Conservation (phyloP, 1,140 invertebrate genomes). For the Drosophila suzukii region DNA sequence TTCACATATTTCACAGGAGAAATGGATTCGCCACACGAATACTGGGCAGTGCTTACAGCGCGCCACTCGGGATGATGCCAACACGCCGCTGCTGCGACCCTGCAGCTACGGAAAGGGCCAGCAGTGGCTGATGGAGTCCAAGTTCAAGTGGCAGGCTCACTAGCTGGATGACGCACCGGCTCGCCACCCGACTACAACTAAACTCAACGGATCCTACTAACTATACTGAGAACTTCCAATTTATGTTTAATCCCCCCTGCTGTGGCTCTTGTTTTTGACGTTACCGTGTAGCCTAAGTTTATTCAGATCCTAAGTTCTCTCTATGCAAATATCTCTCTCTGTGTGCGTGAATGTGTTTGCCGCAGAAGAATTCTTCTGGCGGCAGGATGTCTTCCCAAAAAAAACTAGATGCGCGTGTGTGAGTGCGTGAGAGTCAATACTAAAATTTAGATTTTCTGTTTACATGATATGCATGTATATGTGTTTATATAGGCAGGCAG, state of each 20-base stretch:
- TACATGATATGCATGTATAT: slow-evolving; percentile 46
- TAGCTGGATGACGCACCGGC: slow-evolving; percentile 44
- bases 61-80: slow-evolving; percentile 91
- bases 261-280: slow-evolving; percentile 44
- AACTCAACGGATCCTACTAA: slow-evolving; percentile 60
- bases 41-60: slow-evolving; percentile 96
- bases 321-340: slow-evolving; percentile 17
- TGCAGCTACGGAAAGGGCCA: slow-evolving; percentile 92
- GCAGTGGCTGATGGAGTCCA: slow-evolving; percentile 97
- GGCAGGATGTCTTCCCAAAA: slow-evolving; percentile 50
- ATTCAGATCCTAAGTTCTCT: slow-evolving; percentile 16
- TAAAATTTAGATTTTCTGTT: slow-evolving; percentile 32
- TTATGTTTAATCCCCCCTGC: slow-evolving; percentile 51
- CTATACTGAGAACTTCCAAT: slow-evolving; percentile 77
- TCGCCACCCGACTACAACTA: slow-evolving; percentile 26
- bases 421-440: slow-evolving; percentile 41
- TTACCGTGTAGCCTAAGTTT: slow-evolving; percentile 33
- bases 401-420: slow-evolving; percentile 26
- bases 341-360: slow-evolving; percentile 41
- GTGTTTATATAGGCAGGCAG: slow-evolving; percentile 42
- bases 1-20: slow-evolving; percentile 87
- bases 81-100: slow-evolving; percentile 89
- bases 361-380: slow-evolving; percentile 9
- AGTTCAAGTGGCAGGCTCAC: slow-evolving; percentile 96
- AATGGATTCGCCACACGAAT: slow-evolving; percentile 95